phyloP scores from a whole-genome alignment of 1,140 invertebrate species.

The Chrysomallon squamiferum region DNA sequence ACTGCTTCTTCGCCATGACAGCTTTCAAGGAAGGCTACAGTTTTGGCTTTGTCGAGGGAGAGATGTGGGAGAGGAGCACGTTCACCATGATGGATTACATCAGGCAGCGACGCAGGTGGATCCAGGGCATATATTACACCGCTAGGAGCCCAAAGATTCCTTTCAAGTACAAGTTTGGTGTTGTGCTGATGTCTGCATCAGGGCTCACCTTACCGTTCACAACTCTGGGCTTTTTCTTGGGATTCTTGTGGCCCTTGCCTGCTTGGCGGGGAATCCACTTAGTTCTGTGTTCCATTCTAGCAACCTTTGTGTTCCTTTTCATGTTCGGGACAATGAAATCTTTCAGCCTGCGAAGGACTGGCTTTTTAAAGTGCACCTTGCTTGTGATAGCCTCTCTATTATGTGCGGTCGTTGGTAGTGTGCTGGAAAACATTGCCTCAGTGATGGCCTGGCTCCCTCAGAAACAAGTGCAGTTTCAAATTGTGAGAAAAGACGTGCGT shows the following conservation, averaged over 20 bases:
- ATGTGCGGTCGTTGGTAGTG: conserved; percentile 88
- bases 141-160: conserved; percentile 90
- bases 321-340: conserved; percentile 95
- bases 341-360: conserved; percentile 87
- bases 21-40: conserved; percentile 70
- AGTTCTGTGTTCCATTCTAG: conserved; percentile 86
- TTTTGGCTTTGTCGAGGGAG: conserved; percentile 67
- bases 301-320: conserved; percentile 94
- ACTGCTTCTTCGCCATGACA: conserved; percentile 95
- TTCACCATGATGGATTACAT: conserved; percentile 94
- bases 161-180: conserved; percentile 81
- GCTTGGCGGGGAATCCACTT: conserved; percentile 79
- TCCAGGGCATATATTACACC: conserved; percentile 93
- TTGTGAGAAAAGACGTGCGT: conserved; percentile 83
- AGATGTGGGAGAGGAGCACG: conserved; percentile 98
- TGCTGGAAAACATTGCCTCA: conserved; percentile 93
- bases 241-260: conserved; percentile 84
- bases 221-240: conserved; percentile 86
- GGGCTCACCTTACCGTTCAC: conserved; percentile 94
- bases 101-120: conserved; percentile 94
- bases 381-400: conserved; percentile 84
- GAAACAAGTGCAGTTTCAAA: conserved; percentile 90
- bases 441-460: conserved; percentile 90
- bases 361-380: conserved; percentile 78
- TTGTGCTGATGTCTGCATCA: conserved; percentile 90